Conservation (phyloP, 2,113 vertebrate species). For the Aspiorhynchus laticeps region DNA sequence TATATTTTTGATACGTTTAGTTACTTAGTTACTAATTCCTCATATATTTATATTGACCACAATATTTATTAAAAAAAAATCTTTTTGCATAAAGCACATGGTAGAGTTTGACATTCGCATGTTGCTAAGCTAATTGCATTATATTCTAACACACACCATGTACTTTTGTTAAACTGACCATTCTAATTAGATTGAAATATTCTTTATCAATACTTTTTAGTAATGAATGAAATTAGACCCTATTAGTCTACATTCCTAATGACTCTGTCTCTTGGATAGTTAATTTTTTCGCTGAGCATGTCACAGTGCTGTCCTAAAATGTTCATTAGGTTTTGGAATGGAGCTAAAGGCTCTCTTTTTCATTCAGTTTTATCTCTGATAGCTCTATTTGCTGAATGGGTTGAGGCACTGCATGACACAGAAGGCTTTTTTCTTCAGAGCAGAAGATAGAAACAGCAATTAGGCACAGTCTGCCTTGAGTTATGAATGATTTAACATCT, state of each 20-base stretch:
- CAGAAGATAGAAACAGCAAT: conserved; percentile 41
- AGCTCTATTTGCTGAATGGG: background rate
- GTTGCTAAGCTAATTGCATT: background rate
- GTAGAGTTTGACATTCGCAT: background rate
- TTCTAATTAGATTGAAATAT: background rate
- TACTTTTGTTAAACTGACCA: background rate
- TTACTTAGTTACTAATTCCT: background rate
- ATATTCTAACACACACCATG: background rate
- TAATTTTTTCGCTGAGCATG: background rate
- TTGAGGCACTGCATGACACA: conserved; percentile 32
- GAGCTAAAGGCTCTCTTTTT: background rate
- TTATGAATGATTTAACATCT: conserved; percentile 49
- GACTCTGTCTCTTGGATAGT: background rate
- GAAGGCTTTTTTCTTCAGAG: conserved; percentile 38
- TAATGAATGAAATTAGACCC: background rate
- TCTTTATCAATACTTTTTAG: background rate
- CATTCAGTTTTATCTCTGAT: conserved; percentile 3
- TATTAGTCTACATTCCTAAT: background rate
- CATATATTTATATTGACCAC: background rate
- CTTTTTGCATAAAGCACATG: too few relatives aligned
- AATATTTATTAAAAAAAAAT: too few relatives aligned
- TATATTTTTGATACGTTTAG: background rate
- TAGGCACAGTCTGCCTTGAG: conserved; percentile 21
- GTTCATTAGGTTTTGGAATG: background rate
- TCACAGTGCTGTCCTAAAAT: background rate